These are phyloP conservation scores for Vulpes ferrilata DNA, from an alignment of 2,113 vertebrate genomes.

Conservation along the genomic window DNA sequence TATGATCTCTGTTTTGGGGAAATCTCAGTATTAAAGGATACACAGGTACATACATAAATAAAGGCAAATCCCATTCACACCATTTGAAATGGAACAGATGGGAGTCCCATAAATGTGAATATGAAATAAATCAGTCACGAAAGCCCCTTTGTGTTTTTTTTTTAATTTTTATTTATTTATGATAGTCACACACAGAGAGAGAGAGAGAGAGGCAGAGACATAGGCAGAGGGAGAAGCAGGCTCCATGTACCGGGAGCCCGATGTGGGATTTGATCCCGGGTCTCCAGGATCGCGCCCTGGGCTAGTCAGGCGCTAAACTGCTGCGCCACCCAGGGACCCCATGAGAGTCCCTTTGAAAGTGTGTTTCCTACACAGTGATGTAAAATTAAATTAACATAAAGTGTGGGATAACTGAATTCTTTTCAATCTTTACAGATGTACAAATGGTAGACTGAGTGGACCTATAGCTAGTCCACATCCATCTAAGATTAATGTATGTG, in stretches of 20 bases:
- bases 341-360: background rate
- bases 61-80: background rate
- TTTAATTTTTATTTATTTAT: too few relatives aligned
- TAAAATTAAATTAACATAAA: background rate
- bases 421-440: background rate
- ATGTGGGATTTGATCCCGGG: too few relatives aligned
- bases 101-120: background rate
- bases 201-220: too few relatives aligned
- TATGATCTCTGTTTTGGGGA: background rate
- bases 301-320: too few relatives aligned
- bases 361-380: background rate
- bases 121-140: background rate
- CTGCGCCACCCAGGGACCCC: too few relatives aligned
- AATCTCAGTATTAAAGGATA: background rate
- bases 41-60: background rate
- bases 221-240: too few relatives aligned
- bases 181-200: too few relatives aligned
- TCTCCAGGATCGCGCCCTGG: too few relatives aligned
- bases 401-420: background rate
- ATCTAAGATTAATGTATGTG: background rate
- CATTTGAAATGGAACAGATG: background rate
- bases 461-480: fast-evolving
- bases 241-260: too few relatives aligned
- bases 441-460: background rate
- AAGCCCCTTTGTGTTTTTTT: background rate